A percentile compares a stretch with the other conserved stretches of the same genome.
Evolutionary conservation across 2,888 invertebrate genomes (phyloP).

Genomic region (Drosophila neonasuta): DNA sequence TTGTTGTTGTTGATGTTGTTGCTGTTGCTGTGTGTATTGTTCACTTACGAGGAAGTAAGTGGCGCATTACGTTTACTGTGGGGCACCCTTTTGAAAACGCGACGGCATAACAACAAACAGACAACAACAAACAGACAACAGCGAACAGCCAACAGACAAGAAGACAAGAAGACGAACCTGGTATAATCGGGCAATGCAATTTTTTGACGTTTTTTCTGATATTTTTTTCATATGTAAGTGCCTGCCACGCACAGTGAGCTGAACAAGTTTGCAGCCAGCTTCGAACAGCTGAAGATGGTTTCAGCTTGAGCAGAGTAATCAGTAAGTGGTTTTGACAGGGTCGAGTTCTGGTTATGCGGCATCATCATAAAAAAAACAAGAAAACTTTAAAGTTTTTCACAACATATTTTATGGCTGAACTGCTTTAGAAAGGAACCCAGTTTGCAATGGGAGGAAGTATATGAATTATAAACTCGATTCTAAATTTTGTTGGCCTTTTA

Average conservation of each 20-base stretch:
- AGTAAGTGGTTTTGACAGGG: conserved; percentile 39
- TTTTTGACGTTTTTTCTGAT: conserved; percentile 7
- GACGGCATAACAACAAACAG: conserved; percentile 51
- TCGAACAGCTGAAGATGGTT: conserved; percentile 14
- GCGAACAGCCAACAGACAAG: conserved; percentile 3
- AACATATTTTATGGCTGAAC: neutral
- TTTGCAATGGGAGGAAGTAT: neutral
- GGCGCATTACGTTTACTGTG: conserved; percentile 71
- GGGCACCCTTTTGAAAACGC: conserved; percentile 63
- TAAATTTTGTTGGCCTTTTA: too few species aligned
- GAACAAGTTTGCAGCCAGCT: conserved; percentile 40
- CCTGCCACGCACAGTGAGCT: conserved; percentile 45
- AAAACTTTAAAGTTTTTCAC: conserved; percentile 4
- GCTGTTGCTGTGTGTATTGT: conserved; percentile 4
- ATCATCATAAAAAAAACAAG: conserved; percentile 17
- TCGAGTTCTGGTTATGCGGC: conserved; percentile 48
- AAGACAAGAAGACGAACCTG: conserved; percentile 3
- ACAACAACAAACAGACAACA: conserved; percentile 23
- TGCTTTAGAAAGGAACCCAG: conserved; percentile 3
- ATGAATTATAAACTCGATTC: neutral
- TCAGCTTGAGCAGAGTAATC: conserved; percentile 10
- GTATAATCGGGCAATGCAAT: conserved; percentile 39
- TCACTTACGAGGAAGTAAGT: conserved; percentile 69
- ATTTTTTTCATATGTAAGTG: conserved; percentile 26
- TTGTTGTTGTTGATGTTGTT: conserved; percentile 1